These are phyloP conservation scores for Bubalus kerabau DNA, from an alignment of 2,113 vertebrate genomes.

Conservation along the genomic window DNA sequence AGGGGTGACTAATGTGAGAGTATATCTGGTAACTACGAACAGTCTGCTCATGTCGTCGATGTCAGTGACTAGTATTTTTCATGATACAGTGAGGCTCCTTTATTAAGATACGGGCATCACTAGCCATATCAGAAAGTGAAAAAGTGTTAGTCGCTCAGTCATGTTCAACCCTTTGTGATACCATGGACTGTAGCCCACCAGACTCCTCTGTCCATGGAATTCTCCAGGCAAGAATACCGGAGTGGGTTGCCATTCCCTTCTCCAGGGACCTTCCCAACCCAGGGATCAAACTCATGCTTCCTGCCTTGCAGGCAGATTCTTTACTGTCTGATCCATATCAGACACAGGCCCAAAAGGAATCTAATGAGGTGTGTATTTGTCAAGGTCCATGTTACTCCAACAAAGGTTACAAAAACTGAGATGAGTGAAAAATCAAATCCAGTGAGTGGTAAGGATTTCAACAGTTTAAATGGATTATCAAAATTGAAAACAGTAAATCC, in stretches of 20 bases:
- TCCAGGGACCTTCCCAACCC: not conserved
- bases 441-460: conserved; percentile 28
- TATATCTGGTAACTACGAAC: not conserved
- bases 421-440: not conserved
- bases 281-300: not conserved
- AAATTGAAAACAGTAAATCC: conserved; percentile 39
- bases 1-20: not conserved
- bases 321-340: not conserved
- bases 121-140: not conserved
- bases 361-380: not conserved
- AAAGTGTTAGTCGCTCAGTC: not conserved
- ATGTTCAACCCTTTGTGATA: not conserved
- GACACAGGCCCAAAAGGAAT: not conserved
- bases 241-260: not conserved
- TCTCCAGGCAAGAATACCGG: not conserved
- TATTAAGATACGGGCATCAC: not conserved
- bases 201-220: not conserved
- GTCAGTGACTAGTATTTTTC: not conserved
- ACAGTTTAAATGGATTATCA: conserved; percentile 24
- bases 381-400: not conserved
- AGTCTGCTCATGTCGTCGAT: not conserved
- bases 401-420: not conserved
- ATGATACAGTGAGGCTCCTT: not conserved
- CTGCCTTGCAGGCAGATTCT: not conserved
- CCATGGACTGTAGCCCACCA: not conserved